phyloP scores from a whole-genome alignment of 1,140 invertebrate species.

The Mizuhopecten yessoensis region DNA sequence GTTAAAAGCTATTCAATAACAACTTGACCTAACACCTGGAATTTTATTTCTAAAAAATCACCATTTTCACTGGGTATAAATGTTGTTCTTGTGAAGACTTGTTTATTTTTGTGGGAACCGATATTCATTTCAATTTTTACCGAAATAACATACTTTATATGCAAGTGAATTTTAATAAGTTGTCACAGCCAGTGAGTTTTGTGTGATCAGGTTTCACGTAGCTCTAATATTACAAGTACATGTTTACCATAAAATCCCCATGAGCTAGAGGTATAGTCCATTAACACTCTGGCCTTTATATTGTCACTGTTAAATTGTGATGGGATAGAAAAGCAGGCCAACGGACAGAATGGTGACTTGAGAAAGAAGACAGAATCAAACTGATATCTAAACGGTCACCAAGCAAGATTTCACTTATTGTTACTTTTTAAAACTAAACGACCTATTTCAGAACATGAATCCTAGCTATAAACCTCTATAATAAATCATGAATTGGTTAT shows the following conservation, averaged over 20 bases:
- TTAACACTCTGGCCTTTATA: no score
- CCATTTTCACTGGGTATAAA: neutral
- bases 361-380: no score
- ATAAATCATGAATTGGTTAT: no score
- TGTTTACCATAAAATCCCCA: neutral
- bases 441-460: no score
- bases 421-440: no score
- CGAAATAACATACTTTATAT: neutral
- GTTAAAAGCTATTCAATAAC: neutral
- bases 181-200: neutral
- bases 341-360: no score
- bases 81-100: neutral
- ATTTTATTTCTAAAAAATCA: neutral
- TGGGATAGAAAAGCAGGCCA: no score
- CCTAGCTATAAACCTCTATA: no score
- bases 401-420: no score
- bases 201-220: neutral
- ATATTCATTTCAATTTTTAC: neutral
- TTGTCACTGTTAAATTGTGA: no score
- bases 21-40: neutral
- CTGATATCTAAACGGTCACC: no score
- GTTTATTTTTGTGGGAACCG: neutral
- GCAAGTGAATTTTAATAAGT: neutral
- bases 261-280: no score
- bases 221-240: neutral